These are phyloP conservation scores for Petrophora chlorosata DNA, from an alignment of 2,888 invertebrate genomes.

Conservation along the genomic window DNA sequence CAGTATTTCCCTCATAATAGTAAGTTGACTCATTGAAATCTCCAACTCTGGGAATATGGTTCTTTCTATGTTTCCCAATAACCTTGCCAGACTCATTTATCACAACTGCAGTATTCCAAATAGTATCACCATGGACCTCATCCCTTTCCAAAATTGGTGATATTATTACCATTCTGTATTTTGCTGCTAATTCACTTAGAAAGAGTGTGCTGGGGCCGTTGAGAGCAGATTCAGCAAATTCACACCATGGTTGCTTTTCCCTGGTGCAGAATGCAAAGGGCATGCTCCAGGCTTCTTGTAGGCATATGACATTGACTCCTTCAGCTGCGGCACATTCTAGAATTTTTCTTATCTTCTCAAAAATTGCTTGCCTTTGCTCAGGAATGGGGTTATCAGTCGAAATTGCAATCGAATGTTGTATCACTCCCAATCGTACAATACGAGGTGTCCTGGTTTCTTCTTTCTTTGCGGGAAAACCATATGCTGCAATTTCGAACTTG, in stretches of 20 bases:
- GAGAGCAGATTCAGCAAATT: slow-evolving; percentile 96
- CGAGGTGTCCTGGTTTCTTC: slow-evolving; percentile 90
- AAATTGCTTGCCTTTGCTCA: slow-evolving; percentile 91
- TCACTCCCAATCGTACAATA: slow-evolving; percentile 90
- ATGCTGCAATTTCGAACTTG: slow-evolving; percentile 90
- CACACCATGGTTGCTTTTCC: slow-evolving; percentile 98
- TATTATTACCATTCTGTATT: slow-evolving; percentile 96
- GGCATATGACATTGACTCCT: slow-evolving; percentile 94
- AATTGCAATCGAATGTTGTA: slow-evolving; percentile 93
- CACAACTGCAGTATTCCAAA: slow-evolving; percentile 98
- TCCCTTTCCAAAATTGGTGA: slow-evolving; percentile 98
- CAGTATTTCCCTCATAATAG: slow-evolving; percentile 97
- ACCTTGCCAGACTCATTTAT: slow-evolving; percentile 93
- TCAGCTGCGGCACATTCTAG: slow-evolving; percentile 90
- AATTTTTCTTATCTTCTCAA: slow-evolving; percentile 88
- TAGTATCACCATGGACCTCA: slow-evolving; percentile 90
- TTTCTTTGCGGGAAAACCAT: slow-evolving; percentile 85
- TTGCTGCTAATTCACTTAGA: slow-evolving; percentile 89
- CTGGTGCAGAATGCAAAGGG: slow-evolving; percentile 99
- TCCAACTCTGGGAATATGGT: slow-evolving; percentile 98
- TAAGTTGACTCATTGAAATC: slow-evolving; percentile 99
- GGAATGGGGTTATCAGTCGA: slow-evolving; percentile 89
- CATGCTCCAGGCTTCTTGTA: slow-evolving; percentile 99
- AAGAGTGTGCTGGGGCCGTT: slow-evolving; percentile 93
- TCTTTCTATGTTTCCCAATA: slow-evolving; percentile 97